Conservation (phyloP, 2,888 invertebrate genomes). For the Heliconius charithonia region DNA sequence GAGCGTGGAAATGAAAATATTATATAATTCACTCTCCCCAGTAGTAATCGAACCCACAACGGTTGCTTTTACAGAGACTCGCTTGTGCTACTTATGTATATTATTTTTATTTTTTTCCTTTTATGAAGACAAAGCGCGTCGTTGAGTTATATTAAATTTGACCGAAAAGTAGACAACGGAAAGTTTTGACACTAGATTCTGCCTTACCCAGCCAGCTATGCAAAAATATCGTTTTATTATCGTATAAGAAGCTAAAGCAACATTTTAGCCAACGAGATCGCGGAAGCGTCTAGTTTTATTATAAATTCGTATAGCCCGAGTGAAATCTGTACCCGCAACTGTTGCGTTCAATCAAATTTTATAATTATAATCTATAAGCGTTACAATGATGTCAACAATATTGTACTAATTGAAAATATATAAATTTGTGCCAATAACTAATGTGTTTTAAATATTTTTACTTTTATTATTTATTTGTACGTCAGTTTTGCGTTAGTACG, state of each 20-base stretch:
- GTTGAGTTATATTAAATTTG: no score
- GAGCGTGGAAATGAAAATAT: background rate
- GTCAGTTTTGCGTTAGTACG: background rate
- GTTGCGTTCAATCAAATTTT: conserved; percentile 1
- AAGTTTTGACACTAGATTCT: background rate
- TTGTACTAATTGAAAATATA: background rate
- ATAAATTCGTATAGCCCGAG: background rate
- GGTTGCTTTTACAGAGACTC: background rate
- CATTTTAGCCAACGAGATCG: background rate
- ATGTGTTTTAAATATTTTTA: conserved; percentile 11
- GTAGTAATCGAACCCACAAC: background rate
- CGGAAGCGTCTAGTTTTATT: conserved; percentile 2
- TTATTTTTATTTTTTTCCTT: background rate
- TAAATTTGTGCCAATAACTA: conserved; percentile 12
- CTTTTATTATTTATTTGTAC: background rate
- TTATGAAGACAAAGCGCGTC: background rate
- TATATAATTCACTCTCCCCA: background rate
- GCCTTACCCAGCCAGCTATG: background rate
- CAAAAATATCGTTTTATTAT: background rate
- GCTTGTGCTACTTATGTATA: no score
- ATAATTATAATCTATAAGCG: background rate
- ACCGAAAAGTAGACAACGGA: background rate
- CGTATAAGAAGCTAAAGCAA: background rate
- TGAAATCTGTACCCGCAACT: background rate
- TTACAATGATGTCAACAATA: background rate